These are phyloP conservation scores for Brachypteracias leptosomus DNA, from an alignment of 2,113 vertebrate genomes.

Conservation along the genomic window DNA sequence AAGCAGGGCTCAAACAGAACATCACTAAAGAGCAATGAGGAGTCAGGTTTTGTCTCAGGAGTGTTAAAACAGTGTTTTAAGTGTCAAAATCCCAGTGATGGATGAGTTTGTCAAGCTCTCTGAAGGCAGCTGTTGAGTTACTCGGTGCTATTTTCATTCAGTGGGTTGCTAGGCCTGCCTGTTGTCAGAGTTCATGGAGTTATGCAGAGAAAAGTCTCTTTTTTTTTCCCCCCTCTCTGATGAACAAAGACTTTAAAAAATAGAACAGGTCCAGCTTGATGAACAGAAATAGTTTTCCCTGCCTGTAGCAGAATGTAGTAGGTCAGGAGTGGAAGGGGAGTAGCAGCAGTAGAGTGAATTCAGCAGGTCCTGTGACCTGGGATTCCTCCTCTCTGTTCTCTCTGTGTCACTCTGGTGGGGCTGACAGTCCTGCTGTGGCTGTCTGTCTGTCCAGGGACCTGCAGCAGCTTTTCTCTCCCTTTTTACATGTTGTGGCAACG, in stretches of 20 bases:
- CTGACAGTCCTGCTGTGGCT: not conserved
- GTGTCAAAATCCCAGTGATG: not conserved
- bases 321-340: not conserved
- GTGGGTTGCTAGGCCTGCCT: not conserved
- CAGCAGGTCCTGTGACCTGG: not conserved
- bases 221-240: not conserved
- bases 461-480: not conserved
- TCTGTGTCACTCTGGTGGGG: rapidly evolving
- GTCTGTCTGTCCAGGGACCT: not conserved
- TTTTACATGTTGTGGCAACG: not conserved
- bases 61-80: not conserved
- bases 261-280: not conserved
- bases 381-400: not conserved
- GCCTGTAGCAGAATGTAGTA: rapidly evolving
- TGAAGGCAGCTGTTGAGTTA: not conserved
- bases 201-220: not conserved
- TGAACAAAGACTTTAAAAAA: not conserved
- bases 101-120: not conserved
- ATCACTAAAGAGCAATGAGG: not conserved
- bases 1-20: rapidly evolving
- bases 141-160: not conserved
- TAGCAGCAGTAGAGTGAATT: not conserved
- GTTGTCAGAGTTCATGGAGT: rapidly evolving
- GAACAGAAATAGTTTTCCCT: not conserved
- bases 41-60: not conserved